phyloP scores from a whole-genome alignment of 2,888 invertebrate genomes.

The Diplazon laetatorius region DNA sequence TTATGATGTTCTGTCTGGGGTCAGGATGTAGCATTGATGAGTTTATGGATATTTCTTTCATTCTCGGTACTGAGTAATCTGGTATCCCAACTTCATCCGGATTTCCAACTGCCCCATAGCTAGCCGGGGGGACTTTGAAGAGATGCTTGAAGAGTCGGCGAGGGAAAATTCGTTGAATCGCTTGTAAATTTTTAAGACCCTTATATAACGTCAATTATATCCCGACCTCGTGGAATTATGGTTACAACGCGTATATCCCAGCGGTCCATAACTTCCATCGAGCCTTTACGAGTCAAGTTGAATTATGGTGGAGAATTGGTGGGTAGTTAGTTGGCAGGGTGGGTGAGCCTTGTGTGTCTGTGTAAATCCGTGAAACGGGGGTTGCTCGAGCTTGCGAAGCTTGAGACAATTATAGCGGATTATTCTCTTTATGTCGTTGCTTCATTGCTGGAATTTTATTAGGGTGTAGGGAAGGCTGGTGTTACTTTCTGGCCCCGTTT shows the following conservation, averaged over 20 bases:
- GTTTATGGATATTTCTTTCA: neutral
- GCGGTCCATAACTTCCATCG: neutral
- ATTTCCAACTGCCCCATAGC: too few species aligned
- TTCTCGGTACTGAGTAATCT: neutral
- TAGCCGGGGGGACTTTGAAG: too few species aligned
- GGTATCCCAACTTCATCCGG: neutral
- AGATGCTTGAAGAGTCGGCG: too few species aligned
- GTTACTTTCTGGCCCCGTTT: too few species aligned
- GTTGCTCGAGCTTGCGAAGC: neutral
- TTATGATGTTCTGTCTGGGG: neutral
- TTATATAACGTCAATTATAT: neutral
- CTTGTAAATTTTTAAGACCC: neutral
- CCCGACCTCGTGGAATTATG: neutral
- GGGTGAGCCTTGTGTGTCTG: too few species aligned
- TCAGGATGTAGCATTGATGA: neutral
- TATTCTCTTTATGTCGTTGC: constrained; percentile 20
- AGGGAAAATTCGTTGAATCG: constrained; percentile 1
- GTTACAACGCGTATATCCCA: neutral
- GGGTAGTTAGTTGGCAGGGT: neutral
- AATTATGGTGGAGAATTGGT: neutral
- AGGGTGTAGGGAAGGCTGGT: constrained; percentile 34
- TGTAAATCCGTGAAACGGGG: neutral
- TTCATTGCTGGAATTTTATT: constrained; percentile 44
- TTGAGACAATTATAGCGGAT: constrained; percentile 15
- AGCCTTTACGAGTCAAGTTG: constrained; percentile 9